phyloP scores from a whole-genome alignment of 2,888 invertebrate genomes.

The Mesochorus sp. region DNA sequence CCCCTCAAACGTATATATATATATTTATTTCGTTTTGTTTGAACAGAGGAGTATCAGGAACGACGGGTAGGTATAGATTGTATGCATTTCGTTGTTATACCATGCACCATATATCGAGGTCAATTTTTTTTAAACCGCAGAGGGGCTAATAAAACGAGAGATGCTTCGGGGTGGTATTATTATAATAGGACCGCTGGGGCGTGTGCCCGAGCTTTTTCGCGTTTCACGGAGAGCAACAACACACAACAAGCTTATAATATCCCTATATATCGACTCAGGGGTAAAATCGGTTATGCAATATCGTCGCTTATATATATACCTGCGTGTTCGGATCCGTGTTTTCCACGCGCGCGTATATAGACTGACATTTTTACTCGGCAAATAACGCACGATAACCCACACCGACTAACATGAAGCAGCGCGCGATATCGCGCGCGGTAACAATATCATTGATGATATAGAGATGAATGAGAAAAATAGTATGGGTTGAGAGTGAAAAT shows the following conservation, averaged over 20 bases:
- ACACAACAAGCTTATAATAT: constrained; percentile 34
- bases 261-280: constrained; percentile 9
- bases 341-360: neutral
- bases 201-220: constrained; percentile 13
- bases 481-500: neutral
- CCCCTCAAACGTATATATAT: no score
- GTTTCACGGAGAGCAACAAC: constrained; percentile 13
- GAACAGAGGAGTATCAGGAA: neutral
- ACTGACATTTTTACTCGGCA: constrained; percentile 39
- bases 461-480: neutral
- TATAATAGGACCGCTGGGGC: constrained; percentile 53
- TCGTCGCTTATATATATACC: neutral
- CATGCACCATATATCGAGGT: neutral
- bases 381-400: constrained; percentile 49
- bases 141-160: constrained; percentile 51
- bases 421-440: constrained; percentile 31
- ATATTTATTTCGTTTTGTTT: constrained; percentile 8
- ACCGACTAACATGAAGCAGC: constrained; percentile 22
- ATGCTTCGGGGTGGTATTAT: constrained; percentile 50
- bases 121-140: constrained; percentile 44
- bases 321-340: neutral
- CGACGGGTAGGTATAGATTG: neutral
- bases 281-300: constrained; percentile 2
- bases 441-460: constrained; percentile 25
- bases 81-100: no score